phyloP scores from a whole-genome alignment of 2,113 vertebrate genomes.

The Ageneiosus marmoratus region DNA sequence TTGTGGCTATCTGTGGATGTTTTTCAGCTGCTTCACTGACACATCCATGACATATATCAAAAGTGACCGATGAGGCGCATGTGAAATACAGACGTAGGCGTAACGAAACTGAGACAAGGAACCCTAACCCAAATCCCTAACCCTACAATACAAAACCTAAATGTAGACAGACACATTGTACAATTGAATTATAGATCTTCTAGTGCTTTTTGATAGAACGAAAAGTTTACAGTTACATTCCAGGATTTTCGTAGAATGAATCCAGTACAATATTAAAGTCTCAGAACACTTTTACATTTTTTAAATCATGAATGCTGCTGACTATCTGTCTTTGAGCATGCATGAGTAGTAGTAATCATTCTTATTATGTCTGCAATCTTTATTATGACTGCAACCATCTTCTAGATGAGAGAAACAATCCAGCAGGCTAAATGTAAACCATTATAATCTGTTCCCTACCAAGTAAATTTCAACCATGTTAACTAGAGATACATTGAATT shows the following conservation, averaged over 20 bases:
- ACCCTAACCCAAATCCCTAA: no score
- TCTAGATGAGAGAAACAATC: background rate
- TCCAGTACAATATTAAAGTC: background rate
- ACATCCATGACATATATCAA: background rate
- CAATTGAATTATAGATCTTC: background rate
- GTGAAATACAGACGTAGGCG: background rate
- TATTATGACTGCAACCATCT: background rate
- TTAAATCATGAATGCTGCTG: background rate
- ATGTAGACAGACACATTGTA: background rate
- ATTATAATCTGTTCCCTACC: background rate
- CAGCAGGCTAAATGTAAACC: background rate
- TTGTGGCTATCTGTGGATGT: background rate
- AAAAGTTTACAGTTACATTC: background rate
- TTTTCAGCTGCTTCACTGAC: background rate
- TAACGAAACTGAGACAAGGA: background rate
- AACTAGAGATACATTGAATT: background rate
- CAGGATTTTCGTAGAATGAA: background rate
- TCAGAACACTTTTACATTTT: background rate
- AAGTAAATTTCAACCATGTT: background rate
- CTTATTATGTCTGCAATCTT: background rate
- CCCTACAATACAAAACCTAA: background rate
- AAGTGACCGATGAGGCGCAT: background rate
- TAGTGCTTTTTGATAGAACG: background rate
- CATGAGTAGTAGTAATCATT: background rate
- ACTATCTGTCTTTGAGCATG: background rate